These are phyloP conservation scores for Conus ventricosus DNA, from an alignment of 1,140 invertebrate species.

Conservation along the genomic window DNA sequence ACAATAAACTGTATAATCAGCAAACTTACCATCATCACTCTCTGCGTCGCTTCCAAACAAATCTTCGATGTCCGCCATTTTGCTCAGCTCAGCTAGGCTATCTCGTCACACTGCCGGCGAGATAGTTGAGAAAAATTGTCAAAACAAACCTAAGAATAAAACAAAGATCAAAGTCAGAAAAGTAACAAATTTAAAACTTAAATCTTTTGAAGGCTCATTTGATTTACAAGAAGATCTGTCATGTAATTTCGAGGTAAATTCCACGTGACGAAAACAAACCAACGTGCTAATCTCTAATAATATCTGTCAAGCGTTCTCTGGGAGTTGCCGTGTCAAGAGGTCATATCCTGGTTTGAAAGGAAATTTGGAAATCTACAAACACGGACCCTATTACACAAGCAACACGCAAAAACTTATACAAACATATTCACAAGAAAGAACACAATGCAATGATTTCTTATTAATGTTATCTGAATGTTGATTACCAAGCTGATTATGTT, in stretches of 20 bases:
- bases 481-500: not conserved
- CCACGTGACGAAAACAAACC: conserved; percentile 32
- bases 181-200: not conserved
- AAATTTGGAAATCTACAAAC: not conserved
- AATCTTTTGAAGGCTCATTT: not conserved
- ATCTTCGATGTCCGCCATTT: conserved; percentile 50
- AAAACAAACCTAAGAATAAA: not conserved
- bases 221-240: not conserved
- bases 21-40: conserved; percentile 39
- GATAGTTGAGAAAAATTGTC: not conserved
- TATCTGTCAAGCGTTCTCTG: not conserved
- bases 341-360: not conserved
- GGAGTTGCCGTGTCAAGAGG: not conserved
- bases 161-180: not conserved
- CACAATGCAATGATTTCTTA: not conserved
- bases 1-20: too few relatives aligned
- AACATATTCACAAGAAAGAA: not conserved
- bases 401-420: not conserved
- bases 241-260: not conserved
- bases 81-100: not conserved
- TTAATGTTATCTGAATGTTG: not conserved
- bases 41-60: conserved; percentile 57
- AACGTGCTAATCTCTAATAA: conserved; percentile 17
- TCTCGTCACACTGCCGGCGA: conserved; percentile 25
- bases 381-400: too few relatives aligned